Conservation (phyloP, 1,140 invertebrate genomes). For the Zeugodacus cucurbitae region DNA sequence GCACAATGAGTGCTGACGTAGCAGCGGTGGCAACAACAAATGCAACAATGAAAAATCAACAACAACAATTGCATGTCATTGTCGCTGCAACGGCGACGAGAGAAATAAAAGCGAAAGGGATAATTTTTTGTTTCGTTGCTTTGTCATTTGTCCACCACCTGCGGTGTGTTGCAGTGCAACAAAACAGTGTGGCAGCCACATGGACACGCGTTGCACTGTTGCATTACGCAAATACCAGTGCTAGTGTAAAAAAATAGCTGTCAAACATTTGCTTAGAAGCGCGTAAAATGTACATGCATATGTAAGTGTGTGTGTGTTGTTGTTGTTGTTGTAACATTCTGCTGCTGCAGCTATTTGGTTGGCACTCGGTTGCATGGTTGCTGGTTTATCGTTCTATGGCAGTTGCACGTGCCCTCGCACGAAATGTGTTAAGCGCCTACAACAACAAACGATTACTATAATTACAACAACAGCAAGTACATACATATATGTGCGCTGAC, state of each 20-base stretch:
- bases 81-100: neutral
- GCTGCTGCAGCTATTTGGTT: neutral
- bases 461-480: neutral
- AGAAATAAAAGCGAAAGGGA: conserved; percentile 6
- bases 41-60: neutral
- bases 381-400: neutral
- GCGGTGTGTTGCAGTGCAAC: neutral
- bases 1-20: neutral
- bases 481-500: neutral
- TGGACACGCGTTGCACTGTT: neutral
- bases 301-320: neutral
- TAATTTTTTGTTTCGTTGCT: neutral
- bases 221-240: neutral
- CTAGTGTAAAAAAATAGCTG: neutral
- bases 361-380: neutral
- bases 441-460: neutral
- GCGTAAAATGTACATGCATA: neutral
- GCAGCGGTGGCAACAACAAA: neutral
- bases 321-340: neutral
- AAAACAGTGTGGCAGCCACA: neutral
- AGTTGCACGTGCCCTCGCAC: neutral
- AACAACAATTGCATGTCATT: conserved; percentile 14
- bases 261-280: conserved; percentile 3
- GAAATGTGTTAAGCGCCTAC: neutral
- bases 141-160: conserved; percentile 2